Evolutionary conservation across 1,140 invertebrate species (phyloP).

Genomic region (Coelopa frigida): DNA sequence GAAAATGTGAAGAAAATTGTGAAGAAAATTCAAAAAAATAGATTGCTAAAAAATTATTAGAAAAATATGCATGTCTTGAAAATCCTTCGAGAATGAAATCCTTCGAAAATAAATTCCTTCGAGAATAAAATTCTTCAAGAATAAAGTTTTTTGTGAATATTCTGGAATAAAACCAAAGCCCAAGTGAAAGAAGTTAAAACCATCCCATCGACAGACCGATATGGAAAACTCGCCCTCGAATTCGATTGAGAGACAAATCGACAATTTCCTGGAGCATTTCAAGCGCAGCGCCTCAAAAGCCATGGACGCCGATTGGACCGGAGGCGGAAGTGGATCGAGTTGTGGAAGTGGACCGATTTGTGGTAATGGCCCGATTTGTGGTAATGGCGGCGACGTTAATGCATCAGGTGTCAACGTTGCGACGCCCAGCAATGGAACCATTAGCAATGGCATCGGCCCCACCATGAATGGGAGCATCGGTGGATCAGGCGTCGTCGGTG

Average conservation of each 20-base stretch:
- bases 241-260: constrained; percentile 70
- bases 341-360: background rate
- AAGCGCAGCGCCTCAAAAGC: constrained; percentile 65
- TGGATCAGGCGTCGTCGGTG: constrained; percentile 2
- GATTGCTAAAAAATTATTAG: no score
- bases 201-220: constrained; percentile 1
- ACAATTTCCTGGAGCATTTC: constrained; percentile 73
- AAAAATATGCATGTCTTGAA: no score
- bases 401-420: background rate
- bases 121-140: no score
- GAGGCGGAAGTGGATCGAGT: constrained; percentile 7
- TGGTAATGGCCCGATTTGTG: background rate
- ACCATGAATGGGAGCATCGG: constrained; percentile 7
- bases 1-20: no score
- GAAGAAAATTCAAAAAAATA: no score
- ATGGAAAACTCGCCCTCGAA: constrained; percentile 59
- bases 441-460: background rate
- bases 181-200: background rate
- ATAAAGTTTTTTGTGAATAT: no score
- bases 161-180: background rate
- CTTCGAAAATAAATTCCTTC: no score
- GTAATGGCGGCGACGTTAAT: background rate
- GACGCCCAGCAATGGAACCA: background rate
- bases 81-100: no score
- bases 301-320: constrained; percentile 50